Conservation (phyloP, 2,113 vertebrate species). For the Saccopteryx leptura region DNA sequence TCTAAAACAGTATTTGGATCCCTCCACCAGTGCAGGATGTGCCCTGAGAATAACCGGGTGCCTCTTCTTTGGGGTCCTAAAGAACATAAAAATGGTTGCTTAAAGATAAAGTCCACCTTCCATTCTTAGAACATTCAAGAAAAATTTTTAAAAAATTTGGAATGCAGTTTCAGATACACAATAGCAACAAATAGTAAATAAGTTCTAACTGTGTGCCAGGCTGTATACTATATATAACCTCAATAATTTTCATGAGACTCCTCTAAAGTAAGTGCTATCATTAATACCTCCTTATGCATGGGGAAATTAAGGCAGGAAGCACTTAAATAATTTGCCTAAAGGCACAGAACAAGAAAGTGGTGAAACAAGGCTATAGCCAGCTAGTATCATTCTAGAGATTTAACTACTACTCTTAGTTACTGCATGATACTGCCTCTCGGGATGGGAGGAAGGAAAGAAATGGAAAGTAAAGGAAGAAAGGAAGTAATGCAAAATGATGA, state of each 20-base stretch:
- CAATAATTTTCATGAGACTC: neutral
- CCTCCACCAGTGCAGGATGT: neutral
- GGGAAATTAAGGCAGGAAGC: neutral
- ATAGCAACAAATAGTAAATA: neutral
- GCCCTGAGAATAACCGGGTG: neutral
- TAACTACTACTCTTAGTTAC: neutral
- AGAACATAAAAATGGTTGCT: neutral
- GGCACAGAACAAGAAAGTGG: neutral
- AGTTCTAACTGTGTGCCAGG: neutral
- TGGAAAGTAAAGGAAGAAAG: neutral
- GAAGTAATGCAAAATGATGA: neutral
- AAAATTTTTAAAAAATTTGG: neutral
- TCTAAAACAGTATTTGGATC: neutral
- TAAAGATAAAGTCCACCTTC: neutral
- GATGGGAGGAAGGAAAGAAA: neutral
- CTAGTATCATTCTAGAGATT: neutral
- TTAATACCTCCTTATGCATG: neutral
- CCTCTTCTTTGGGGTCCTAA: neutral
- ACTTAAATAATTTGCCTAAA: slow-evolving; percentile 15
- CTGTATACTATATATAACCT: neutral
- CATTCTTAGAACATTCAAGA: slow-evolving; percentile 44
- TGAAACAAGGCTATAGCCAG: neutral
- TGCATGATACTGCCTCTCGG: neutral
- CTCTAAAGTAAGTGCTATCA: neutral
- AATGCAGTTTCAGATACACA: slow-evolving; percentile 5